These are phyloP conservation scores for Cynocephalus volans DNA, from an alignment of 2,113 vertebrate genomes.

Conservation along the genomic window DNA sequence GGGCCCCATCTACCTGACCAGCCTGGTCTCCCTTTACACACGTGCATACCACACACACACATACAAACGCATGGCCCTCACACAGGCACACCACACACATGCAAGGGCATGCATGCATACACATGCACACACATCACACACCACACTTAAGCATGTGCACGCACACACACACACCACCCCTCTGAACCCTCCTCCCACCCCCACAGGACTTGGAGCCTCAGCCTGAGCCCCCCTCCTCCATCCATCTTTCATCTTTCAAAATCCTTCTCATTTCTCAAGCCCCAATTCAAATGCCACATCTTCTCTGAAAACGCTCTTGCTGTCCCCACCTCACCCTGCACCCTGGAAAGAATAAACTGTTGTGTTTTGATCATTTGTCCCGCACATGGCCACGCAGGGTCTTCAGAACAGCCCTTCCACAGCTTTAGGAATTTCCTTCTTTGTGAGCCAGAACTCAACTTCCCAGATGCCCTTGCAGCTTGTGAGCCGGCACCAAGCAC, in stretches of 20 bases:
- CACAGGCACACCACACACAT: background rate
- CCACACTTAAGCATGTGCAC: background rate
- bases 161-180: background rate
- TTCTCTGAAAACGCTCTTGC: background rate
- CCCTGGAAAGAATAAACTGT: background rate
- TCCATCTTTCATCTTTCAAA: background rate
- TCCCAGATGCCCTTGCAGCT: background rate
- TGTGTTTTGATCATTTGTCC: background rate
- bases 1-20: background rate
- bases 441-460: background rate
- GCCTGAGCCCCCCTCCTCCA: background rate
- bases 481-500: accelerated
- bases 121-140: background rate
- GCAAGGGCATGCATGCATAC: background rate
- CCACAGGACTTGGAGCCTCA: no score
- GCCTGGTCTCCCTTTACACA: background rate
- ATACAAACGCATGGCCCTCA: background rate
- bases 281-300: background rate
- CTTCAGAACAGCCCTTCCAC: background rate
- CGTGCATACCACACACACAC: background rate
- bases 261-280: background rate
- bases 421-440: background rate
- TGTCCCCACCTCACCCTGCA: background rate
- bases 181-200: background rate
- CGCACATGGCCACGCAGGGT: background rate